Conservation (phyloP, 2,113 vertebrate species). For the Dipodomys merriami region DNA sequence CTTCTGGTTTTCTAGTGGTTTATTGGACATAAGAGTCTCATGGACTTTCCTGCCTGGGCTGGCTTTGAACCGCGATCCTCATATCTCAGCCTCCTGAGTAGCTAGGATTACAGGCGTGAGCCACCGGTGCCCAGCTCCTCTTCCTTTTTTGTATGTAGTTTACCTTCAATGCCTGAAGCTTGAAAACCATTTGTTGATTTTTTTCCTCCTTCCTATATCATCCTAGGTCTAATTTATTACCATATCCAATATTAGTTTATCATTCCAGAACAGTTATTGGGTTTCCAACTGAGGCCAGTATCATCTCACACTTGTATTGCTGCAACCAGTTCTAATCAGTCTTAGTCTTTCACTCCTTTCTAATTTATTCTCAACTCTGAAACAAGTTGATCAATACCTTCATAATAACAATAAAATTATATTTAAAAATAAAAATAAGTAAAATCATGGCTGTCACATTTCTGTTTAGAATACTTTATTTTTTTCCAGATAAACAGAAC, state of each 20-base stretch:
- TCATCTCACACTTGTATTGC: neutral
- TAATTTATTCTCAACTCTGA: conserved; percentile 26
- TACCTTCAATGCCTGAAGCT: neutral
- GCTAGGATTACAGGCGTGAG: too few species aligned
- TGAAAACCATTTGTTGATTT: neutral
- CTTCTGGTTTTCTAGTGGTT: too few species aligned
- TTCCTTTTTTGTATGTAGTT: neutral
- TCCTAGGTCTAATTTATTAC: neutral
- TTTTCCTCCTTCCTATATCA: neutral
- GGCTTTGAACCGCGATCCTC: too few species aligned
- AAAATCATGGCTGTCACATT: neutral
- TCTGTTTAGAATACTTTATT: too few species aligned
- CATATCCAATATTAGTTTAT: neutral
- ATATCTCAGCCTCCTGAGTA: too few species aligned
- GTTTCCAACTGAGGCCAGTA: neutral
- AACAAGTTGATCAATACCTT: neutral
- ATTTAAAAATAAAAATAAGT: conserved; percentile 24
- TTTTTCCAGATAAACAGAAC: too few species aligned
- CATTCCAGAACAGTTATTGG: neutral
- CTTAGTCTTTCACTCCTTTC: neutral
- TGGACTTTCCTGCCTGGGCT: too few species aligned
- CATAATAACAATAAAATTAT: neutral
- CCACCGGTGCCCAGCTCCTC: too few species aligned
- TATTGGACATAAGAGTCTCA: too few species aligned
- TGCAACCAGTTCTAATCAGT: neutral